Evolutionary conservation across 2,888 invertebrate species (phyloP), one percentile per base, ranked within the genome.

Genomic region (Steinernema scapterisci): DNA sequence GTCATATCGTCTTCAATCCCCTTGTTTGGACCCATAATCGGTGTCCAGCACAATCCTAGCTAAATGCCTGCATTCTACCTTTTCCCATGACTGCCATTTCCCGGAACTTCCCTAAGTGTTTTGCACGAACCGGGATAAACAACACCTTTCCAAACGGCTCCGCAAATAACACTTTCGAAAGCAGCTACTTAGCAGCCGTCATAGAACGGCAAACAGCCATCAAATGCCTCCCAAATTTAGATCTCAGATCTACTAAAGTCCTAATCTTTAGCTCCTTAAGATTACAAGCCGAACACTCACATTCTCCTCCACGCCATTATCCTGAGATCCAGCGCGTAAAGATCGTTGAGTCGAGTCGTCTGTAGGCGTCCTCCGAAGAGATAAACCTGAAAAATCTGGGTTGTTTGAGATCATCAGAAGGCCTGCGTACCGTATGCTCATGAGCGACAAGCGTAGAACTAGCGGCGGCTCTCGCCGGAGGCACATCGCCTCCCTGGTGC

Each of bases 331-430:
- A 78, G 43, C 23, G 48, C 52, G 48, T 76, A 79, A 3, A 78
- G 44, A 43, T 78, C 78, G 70, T 78, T 78, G 44, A 78, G 70
- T 13, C 78, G 73, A 1, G 25, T 51, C 23, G 27, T 43, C 19
- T 78, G 70, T 16, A 73, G 63, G 1, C 78, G 63, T 5, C 78
- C 78, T 16, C 78, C 78, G 51, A 78, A 78, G 21, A 78, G 46
- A 13, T 72, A 75, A 16, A 75, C 75, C 73, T 75, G 7, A n/a
- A n/a, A 48, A 21, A 11, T 0, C 70, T 44, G 43, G 25, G 43
- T 43, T 21, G 9, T 63, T 9, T 9, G 38, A 25, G n/a, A 7
- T 2, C 21, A 2, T 43, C n/a, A 1, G n/a, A 74, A 13, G 21
- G 0, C 31, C n/a, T 25, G n/a, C 31, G 19, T 23, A 76, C 77